These are phyloP conservation scores for Tinea pellionella DNA, from an alignment of 2,888 invertebrate species.

Conservation along the genomic window DNA sequence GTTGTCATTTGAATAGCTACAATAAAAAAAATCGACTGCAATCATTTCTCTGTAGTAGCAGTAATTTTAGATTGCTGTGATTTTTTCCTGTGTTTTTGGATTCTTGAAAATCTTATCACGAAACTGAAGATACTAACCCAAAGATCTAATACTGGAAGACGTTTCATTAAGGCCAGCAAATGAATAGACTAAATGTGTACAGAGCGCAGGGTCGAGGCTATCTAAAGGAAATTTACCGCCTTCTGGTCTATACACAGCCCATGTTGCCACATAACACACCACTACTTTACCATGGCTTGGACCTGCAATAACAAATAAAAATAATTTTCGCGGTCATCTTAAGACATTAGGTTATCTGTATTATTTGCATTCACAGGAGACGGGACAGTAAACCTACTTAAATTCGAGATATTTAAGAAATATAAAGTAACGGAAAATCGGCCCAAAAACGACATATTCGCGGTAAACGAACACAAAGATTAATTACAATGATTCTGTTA, in stretches of 20 bases:
- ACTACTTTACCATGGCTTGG: constrained; percentile 79
- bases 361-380: too few species aligned
- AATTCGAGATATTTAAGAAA: background rate
- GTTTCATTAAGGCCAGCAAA: constrained; percentile 81
- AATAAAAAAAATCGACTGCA: too few species aligned
- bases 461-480: background rate
- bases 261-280: constrained; percentile 83
- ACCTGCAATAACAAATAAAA: too few species aligned
- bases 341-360: too few species aligned
- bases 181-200: constrained; percentile 85
- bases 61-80: too few species aligned
- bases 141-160: constrained; percentile 74
- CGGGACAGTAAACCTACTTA: background rate
- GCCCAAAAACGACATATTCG: constrained; percentile 6
- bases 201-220: constrained; percentile 78
- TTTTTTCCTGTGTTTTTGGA: too few species aligned
- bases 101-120: constrained; percentile 82
- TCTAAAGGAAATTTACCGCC: constrained; percentile 75
- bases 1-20: too few species aligned
- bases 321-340: too few species aligned
- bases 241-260: constrained; percentile 80
- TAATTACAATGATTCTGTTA: background rate
- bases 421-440: constrained; percentile 4
- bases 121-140: constrained; percentile 74
- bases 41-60: too few species aligned